phyloP scores from a whole-genome alignment of 2,888 invertebrate genomes.

The Myopa testacea region DNA sequence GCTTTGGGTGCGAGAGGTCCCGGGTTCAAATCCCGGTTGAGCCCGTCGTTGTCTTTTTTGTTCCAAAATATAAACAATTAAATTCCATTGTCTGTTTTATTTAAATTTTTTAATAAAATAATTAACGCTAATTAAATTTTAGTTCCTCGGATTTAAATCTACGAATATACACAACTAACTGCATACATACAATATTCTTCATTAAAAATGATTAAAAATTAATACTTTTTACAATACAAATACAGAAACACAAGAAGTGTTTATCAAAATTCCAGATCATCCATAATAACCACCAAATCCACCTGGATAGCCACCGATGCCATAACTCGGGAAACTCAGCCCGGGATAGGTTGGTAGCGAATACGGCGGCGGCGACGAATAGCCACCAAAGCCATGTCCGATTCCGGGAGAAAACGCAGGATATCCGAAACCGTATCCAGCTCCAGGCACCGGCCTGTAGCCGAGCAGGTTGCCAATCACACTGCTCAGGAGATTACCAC shows the following conservation, averaged over 20 bases:
- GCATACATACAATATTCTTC: no score
- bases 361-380: neutral
- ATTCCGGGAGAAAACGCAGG: constrained; percentile 6
- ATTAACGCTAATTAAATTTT: neutral
- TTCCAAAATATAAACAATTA: neutral
- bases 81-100: neutral
- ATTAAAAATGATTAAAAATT: neutral
- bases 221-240: neutral
- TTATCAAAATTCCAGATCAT: neutral
- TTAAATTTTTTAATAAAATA: neutral
- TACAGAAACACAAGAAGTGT: neutral
- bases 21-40: constrained; percentile 78
- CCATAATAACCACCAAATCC: constrained; percentile 44
- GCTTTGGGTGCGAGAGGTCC: constrained; percentile 78
- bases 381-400: neutral
- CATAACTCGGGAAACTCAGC: neutral
- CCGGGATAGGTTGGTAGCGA: no score
- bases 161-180: no score
- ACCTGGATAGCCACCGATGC: constrained; percentile 36
- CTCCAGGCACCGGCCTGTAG: neutral
- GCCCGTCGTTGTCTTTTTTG: constrained; percentile 62
- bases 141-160: no score
- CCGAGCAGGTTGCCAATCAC: constrained; percentile 48
- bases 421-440: neutral
- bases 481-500: constrained; percentile 41